A percentile compares a stretch with the other conserved stretches of the same genome.
phyloP scores from a whole-genome alignment of 2,888 invertebrate genomes.

The Hymenopus coronatus region DNA sequence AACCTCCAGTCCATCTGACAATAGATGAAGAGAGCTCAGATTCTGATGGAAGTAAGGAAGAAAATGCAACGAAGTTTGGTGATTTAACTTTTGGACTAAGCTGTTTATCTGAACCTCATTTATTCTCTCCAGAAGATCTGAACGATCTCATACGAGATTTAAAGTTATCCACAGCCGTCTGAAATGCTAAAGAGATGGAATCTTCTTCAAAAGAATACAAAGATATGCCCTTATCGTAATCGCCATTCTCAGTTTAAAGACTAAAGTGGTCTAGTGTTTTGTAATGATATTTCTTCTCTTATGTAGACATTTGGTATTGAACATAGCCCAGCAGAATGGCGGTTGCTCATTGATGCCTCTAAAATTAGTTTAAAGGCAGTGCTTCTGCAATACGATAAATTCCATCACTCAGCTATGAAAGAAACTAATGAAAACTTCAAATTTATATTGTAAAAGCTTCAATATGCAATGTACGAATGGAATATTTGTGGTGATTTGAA shows the following conservation, averaged over 20 bases:
- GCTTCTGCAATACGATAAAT: background rate
- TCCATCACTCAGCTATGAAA: background rate
- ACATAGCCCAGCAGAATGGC: background rate
- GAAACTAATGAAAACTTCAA: background rate
- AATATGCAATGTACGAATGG: background rate
- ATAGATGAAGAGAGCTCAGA: too few relatives aligned
- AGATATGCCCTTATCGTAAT: background rate
- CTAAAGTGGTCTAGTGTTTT: background rate
- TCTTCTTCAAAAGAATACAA: background rate
- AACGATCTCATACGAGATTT: slow-evolving; percentile 8
- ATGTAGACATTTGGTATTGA: background rate
- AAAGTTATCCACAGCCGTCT: background rate
- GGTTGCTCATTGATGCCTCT: background rate
- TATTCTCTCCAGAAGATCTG: background rate
- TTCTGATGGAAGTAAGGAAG: background rate
- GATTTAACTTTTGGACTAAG: slow-evolving; percentile 13
- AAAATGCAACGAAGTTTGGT: background rate
- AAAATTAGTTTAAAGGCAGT: background rate
- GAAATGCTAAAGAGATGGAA: slow-evolving; percentile 16
- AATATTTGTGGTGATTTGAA: background rate
- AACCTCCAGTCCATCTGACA: background rate
- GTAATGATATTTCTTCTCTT: background rate
- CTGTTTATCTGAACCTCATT: slow-evolving; percentile 5
- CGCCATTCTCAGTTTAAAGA: background rate
- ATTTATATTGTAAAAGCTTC: background rate